Percentiles rank a stretch among this genome's conserved stretches.
phyloP scores from a whole-genome alignment of 2,888 invertebrate species.

The Brachyopa scutellaris region DNA sequence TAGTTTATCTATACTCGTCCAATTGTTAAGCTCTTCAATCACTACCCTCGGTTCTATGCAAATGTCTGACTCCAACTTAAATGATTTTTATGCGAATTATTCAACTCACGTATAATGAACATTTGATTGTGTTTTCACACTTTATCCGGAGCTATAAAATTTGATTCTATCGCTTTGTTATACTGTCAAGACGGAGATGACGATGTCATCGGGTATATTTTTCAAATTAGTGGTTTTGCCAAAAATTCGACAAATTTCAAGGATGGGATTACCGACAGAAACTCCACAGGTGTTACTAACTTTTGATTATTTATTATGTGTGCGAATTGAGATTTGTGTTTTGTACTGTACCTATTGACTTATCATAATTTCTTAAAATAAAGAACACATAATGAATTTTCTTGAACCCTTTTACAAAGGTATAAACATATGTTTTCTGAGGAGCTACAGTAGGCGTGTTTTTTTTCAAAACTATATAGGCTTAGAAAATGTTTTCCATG shows the following conservation, averaged over 20 bases:
- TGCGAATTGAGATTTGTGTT: too few species aligned
- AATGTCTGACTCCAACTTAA: constrained; percentile 1
- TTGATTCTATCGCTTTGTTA: constrained; percentile 32
- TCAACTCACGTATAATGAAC: constrained; percentile 60
- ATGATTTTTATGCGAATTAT: constrained; percentile 13
- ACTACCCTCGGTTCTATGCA: background rate
- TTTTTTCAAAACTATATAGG: too few species aligned
- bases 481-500: too few species aligned
- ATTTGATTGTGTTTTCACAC: constrained; percentile 63
- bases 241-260: constrained; percentile 24
- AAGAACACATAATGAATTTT: too few species aligned
- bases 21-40: background rate
- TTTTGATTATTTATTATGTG: too few species aligned
- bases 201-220: constrained; percentile 42
- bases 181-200: constrained; percentile 5
- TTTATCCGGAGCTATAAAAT: constrained; percentile 47
- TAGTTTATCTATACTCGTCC: background rate
- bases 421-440: too few species aligned
- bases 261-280: background rate
- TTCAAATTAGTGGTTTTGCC: constrained; percentile 41
- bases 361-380: too few species aligned
- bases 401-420: too few species aligned
- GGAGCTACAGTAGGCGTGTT: too few species aligned
- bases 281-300: constrained; percentile 21
- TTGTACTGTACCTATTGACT: too few species aligned